These are phyloP conservation scores for Auanema freiburgensis DNA, from an alignment of 2,888 invertebrate species.

Conservation along the genomic window DNA sequence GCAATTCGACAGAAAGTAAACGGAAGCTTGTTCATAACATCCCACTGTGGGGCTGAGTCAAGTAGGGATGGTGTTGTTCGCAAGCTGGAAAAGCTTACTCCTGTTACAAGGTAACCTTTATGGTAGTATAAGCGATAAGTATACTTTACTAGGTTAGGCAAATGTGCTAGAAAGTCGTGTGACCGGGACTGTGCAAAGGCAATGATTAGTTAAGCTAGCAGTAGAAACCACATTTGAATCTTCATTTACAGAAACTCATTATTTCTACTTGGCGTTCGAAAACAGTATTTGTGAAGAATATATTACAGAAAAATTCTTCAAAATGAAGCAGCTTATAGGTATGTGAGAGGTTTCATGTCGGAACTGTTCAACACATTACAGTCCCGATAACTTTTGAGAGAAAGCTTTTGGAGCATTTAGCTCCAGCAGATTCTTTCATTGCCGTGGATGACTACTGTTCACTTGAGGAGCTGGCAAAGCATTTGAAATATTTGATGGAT, in stretches of 20 bases:
- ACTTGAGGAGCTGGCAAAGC: neutral
- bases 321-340: no score
- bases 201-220: neutral
- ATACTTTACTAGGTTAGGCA: conserved; percentile 3
- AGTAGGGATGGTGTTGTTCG: neutral
- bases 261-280: no score
- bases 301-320: no score
- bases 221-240: no score
- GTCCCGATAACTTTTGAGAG: conserved; percentile 11
- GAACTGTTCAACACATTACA: neutral
- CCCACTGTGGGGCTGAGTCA: conserved; percentile 3
- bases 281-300: no score
- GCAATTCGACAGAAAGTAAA: conserved; percentile 1
- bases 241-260: no score
- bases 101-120: conserved; percentile 7
- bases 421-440: conserved; percentile 2
- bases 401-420: neutral
- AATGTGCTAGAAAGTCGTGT: neutral
- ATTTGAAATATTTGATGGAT: conserved; percentile 12
- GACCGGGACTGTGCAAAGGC: neutral
- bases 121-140: no score
- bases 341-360: no score
- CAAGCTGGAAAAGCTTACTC: neutral
- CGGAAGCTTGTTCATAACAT: neutral
- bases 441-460: conserved; percentile 17